Conservation (phyloP, 2,113 vertebrate genomes). For the Syrrhaptes paradoxus region DNA sequence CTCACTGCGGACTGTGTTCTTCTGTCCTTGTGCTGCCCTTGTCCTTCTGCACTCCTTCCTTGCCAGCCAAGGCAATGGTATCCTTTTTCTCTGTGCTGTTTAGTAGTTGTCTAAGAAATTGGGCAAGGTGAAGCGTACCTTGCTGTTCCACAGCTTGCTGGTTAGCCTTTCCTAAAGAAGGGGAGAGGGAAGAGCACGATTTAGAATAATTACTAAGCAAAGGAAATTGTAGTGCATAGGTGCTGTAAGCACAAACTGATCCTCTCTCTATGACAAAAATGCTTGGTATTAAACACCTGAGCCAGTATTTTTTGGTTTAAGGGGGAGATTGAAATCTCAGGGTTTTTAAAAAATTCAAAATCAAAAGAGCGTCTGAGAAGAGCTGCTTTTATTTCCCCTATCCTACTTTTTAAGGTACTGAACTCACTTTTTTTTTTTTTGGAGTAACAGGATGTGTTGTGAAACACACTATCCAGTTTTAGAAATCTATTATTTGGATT, state of each 20-base stretch:
- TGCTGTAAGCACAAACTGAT: too few relatives aligned
- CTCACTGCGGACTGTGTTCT: background rate
- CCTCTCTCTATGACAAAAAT: accelerated
- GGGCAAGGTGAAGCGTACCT: accelerated
- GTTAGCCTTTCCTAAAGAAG: background rate
- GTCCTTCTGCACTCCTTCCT: background rate
- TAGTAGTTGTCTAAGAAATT: background rate
- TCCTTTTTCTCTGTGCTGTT: background rate
- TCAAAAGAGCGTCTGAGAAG: too few relatives aligned
- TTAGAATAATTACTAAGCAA: background rate
- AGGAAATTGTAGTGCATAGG: accelerated
- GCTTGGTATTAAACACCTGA: background rate
- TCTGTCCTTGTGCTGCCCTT: background rate
- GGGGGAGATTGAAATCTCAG: background rate
- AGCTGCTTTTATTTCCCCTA: accelerated
- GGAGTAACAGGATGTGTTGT: background rate
- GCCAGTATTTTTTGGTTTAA: background rate
- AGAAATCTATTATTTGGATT: background rate
- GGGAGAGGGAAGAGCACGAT: background rate
- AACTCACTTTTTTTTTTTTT: background rate
- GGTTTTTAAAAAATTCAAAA: background rate
- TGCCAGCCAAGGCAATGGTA: too few relatives aligned
- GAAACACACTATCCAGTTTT: accelerated
- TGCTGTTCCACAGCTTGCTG: background rate
- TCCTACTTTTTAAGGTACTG: accelerated